Percentiles rank a stretch among this genome's conserved stretches.
Evolutionary conservation across 2,113 vertebrate species (phyloP).

Genomic region (Catharus fuscescens): DNA sequence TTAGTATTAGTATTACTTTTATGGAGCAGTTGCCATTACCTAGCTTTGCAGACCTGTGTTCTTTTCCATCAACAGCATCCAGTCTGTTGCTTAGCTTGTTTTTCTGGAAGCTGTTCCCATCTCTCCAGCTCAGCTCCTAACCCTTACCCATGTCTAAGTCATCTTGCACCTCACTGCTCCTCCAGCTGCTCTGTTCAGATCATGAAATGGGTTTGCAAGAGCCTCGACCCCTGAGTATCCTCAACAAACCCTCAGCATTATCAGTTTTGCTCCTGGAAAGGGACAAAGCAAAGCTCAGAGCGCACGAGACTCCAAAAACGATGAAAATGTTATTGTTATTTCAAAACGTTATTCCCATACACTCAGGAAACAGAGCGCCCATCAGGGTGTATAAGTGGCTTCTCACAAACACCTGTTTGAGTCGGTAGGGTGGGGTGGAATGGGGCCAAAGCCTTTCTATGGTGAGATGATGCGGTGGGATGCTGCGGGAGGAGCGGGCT

Average conservation of each 20-base stretch:
- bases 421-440: neutral
- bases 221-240: neutral
- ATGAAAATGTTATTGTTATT: constrained; percentile 45
- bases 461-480: rapidly evolving
- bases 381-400: neutral
- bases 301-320: neutral
- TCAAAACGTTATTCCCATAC: constrained; percentile 30
- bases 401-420: constrained; percentile 7
- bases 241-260: neutral
- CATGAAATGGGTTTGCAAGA: neutral
- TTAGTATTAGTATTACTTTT: neutral
- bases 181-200: neutral
- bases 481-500: neutral
- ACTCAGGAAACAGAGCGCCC: neutral
- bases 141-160: neutral
- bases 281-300: neutral
- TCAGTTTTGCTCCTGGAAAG: neutral
- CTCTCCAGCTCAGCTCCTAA: neutral
- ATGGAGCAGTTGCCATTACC: neutral
- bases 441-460: rapidly evolving
- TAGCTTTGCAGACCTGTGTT: neutral
- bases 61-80: neutral
- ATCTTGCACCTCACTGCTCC: neutral
- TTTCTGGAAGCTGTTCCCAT: constrained; percentile 14
- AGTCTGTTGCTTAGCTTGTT: neutral